These are phyloP conservation scores for Anoncus sp. DNA, from an alignment of 2,888 invertebrate genomes.

Conservation along the genomic window DNA sequence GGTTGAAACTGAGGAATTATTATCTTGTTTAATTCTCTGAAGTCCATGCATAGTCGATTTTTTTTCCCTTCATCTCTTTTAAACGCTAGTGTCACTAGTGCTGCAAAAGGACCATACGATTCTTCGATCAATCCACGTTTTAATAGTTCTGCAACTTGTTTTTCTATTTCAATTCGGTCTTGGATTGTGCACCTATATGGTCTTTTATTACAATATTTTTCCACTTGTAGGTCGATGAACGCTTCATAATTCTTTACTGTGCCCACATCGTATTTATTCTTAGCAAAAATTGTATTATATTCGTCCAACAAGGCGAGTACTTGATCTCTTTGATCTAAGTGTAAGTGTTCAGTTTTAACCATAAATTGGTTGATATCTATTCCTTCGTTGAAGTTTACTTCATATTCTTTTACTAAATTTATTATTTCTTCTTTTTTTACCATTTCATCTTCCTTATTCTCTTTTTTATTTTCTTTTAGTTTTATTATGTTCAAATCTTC, in stretches of 20 bases:
- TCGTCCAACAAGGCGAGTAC: neutral
- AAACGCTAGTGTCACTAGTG: constrained; percentile 57
- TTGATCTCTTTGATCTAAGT: neutral
- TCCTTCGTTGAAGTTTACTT: constrained; percentile 1
- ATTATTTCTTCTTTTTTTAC: neutral
- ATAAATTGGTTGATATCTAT: neutral
- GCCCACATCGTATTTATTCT: constrained; percentile 19
- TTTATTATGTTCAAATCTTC: constrained; percentile 43
- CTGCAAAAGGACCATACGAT: constrained; percentile 49
- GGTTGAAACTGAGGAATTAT: constrained; percentile 53
- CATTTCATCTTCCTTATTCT: too few relatives aligned
- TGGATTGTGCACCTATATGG: constrained; percentile 47
- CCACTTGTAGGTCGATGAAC: constrained; percentile 41
- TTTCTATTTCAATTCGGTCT: constrained; percentile 52
- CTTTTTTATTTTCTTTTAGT: neutral
- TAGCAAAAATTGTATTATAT: constrained; percentile 6
- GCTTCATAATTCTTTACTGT: constrained; percentile 21
- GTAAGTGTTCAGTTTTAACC: neutral
- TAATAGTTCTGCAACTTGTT: constrained; percentile 56
- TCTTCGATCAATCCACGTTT: constrained; percentile 55
- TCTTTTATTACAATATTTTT: constrained; percentile 45
- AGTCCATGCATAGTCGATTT: constrained; percentile 55
- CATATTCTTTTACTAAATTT: neutral
- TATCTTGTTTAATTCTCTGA: constrained; percentile 34
- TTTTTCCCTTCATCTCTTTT: constrained; percentile 59